Conservation (phyloP, 2,797 vertebrate genomes). For the Tauraco hartlaubi region DNA sequence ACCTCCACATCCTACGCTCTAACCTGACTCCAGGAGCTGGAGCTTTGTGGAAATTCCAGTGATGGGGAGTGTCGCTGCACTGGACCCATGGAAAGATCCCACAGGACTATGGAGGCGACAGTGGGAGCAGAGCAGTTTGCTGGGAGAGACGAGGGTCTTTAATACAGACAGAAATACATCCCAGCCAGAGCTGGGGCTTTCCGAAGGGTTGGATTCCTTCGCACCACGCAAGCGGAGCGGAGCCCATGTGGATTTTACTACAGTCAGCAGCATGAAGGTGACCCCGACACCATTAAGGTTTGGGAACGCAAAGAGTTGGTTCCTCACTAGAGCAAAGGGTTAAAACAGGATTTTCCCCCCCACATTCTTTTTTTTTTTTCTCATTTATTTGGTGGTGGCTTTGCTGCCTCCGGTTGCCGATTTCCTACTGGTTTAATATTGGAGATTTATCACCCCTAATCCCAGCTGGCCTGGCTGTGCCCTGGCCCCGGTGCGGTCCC, state of each 20-base stretch:
- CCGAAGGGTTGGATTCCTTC: not conserved
- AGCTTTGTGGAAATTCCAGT: not conserved
- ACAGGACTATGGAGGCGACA: fast-evolving
- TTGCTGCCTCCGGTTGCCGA: not conserved
- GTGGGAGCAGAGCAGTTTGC: not conserved
- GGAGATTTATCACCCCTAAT: constrained; percentile 54
- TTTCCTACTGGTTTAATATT: constrained; percentile 47
- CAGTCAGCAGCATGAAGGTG: not conserved
- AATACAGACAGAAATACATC: fast-evolving
- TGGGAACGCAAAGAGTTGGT: not conserved
- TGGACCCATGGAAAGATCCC: not conserved
- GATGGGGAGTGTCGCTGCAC: fast-evolving
- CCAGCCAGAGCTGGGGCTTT: not conserved
- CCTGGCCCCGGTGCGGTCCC: not conserved
- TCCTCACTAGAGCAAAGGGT: not conserved
- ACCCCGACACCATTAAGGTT: not conserved
- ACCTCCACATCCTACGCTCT: fast-evolving
- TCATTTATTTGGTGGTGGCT: not conserved
- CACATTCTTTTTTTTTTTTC: not conserved
- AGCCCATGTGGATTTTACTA: not conserved
- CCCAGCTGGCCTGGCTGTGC: not conserved
- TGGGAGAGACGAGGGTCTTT: not conserved
- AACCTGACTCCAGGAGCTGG: not conserved
- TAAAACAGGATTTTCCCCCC: not conserved
- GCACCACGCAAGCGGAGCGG: not conserved